Evolutionary conservation across 2,888 invertebrate species (phyloP).

Genomic region (Monopis laevigella): DNA sequence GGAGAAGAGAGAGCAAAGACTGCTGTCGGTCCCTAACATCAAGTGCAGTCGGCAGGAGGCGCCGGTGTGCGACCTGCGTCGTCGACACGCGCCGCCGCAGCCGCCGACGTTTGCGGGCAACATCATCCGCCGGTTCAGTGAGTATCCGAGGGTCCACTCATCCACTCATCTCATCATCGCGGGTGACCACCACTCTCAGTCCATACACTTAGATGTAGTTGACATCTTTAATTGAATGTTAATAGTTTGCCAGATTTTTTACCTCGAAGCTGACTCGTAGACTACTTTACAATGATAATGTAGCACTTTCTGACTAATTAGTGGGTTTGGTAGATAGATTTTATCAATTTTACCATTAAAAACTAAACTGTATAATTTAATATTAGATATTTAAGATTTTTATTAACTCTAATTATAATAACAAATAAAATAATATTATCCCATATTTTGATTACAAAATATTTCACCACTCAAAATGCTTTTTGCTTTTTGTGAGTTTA

Average conservation of each 20-base stretch:
- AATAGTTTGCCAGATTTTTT: too few species aligned
- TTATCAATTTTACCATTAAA: too few species aligned
- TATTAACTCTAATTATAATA: too few species aligned
- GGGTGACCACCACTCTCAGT: conserved; percentile 20
- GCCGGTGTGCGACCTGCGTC: conserved; percentile 44
- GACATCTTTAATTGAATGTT: too few species aligned
- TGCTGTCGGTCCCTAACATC: conserved; percentile 82
- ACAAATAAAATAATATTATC: too few species aligned
- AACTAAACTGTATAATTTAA: too few species aligned
- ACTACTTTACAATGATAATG: too few species aligned
- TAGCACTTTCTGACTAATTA: conserved; percentile 39
- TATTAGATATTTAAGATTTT: too few species aligned
- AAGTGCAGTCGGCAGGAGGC: conserved; percentile 50
- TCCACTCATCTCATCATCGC: neutral
- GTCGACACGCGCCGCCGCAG: conserved; percentile 52
- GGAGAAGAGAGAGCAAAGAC: conserved; percentile 71
- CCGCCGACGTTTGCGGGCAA: conserved; percentile 64
- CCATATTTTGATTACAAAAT: too few species aligned
- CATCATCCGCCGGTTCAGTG: conserved; percentile 88
- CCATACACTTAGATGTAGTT: too few species aligned
- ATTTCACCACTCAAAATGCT: conserved; percentile 27
- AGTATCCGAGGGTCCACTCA: conserved; percentile 57
- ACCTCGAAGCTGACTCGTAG: too few species aligned
- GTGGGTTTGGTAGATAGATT: conserved; percentile 52
- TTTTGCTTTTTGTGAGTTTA: conserved; percentile 60